A percentile compares a stretch with the other conserved stretches of the same genome.
These are phyloP conservation scores for Morone saxatilis DNA, from an alignment of 2,113 vertebrate species.

Conservation along the genomic window DNA sequence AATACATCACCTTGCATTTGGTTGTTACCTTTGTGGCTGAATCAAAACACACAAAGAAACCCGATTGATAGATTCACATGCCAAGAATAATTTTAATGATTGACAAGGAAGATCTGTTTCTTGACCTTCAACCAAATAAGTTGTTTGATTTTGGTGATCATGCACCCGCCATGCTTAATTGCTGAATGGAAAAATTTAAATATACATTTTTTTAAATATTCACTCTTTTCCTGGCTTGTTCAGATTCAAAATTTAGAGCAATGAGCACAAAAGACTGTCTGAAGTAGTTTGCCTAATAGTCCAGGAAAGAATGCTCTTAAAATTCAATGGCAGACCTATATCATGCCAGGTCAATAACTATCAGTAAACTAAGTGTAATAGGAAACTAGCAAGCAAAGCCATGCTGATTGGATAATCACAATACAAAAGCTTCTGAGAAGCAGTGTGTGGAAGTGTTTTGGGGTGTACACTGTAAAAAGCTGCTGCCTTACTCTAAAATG, in stretches of 20 bases:
- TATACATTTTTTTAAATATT: no score
- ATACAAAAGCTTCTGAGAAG: no score
- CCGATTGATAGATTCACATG: constrained; percentile 20
- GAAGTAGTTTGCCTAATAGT: neutral
- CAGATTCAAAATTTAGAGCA: neutral
- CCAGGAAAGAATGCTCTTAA: neutral
- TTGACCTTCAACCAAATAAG: constrained; percentile 21
- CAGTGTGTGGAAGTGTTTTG: no score
- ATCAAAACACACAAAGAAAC: constrained; percentile 35
- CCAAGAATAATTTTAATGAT: constrained; percentile 23
- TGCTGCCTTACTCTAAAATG: no score
- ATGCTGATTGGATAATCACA: neutral
- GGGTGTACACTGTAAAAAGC: no score
- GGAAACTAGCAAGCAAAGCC: neutral
- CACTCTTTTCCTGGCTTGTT: neutral
- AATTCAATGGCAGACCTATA: neutral
- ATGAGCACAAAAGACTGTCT: neutral
- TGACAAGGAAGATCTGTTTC: constrained; percentile 1
- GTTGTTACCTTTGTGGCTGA: constrained; percentile 11
- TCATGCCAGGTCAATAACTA: neutral
- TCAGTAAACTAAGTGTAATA: neutral
- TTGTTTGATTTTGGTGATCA: neutral
- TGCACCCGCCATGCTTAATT: neutral
- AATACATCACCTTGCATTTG: neutral
- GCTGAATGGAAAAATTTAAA: neutral